These are phyloP conservation scores for Troides helena DNA, from an alignment of 2,888 invertebrate genomes.

Conservation along the genomic window DNA sequence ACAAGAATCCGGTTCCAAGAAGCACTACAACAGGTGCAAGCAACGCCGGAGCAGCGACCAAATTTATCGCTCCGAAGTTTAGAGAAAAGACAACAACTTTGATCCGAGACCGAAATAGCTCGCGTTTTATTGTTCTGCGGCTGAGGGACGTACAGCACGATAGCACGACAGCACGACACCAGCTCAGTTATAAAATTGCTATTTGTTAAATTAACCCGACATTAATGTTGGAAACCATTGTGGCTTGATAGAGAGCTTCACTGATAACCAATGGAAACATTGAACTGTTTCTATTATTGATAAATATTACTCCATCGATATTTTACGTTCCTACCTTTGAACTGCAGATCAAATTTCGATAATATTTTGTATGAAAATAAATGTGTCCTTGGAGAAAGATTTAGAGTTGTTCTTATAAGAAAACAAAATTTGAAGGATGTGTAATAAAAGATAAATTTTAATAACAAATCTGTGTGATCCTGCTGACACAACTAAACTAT, in stretches of 20 bases:
- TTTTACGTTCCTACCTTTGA: too few species aligned
- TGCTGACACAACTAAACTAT: too few species aligned
- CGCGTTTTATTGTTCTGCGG: slow-evolving; percentile 35
- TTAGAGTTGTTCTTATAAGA: background rate
- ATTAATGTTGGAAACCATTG: slow-evolving; percentile 14
- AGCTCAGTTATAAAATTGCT: slow-evolving; percentile 18
- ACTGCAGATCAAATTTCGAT: too few species aligned
- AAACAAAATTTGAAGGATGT: background rate
- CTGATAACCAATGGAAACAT: slow-evolving; percentile 5
- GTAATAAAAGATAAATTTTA: too few species aligned
- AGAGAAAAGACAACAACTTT: slow-evolving; percentile 40
- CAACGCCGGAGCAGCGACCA: slow-evolving; percentile 31
- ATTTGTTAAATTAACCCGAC: slow-evolving; percentile 16
- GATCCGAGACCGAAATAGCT: slow-evolving; percentile 41
- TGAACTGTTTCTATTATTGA: background rate
- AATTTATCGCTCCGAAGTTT: slow-evolving; percentile 39
- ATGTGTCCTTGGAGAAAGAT: too few species aligned
- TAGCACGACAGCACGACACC: background rate
- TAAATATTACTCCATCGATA: background rate
- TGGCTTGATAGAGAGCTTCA: background rate
- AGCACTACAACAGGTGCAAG: slow-evolving; percentile 52
- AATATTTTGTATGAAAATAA: too few species aligned
- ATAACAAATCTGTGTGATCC: too few species aligned
- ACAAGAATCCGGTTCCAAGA: slow-evolving; percentile 43
- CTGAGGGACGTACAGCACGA: slow-evolving; percentile 21